Conservation (phyloP, 92 coral and sea anemone species). For the Palythoa caribaeorum region DNA sequence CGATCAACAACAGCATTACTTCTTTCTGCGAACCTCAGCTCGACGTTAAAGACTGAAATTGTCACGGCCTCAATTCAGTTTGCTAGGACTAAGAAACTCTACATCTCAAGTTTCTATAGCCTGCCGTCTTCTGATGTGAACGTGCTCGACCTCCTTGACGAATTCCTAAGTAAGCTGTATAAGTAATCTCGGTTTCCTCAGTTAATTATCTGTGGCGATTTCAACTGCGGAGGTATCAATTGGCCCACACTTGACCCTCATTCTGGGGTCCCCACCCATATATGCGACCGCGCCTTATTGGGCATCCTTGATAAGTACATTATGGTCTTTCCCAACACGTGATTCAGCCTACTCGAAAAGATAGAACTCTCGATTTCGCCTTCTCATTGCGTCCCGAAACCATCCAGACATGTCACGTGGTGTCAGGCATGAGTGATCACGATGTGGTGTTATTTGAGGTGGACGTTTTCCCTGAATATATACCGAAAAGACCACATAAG, state of each 20-base stretch:
- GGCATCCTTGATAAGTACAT: neutral
- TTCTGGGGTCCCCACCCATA: neutral
- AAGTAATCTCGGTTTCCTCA: neutral
- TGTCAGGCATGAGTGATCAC: neutral
- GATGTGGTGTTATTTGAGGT: neutral
- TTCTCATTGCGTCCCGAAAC: neutral
- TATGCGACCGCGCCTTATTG: neutral
- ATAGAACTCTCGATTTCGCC: neutral
- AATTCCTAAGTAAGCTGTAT: neutral
- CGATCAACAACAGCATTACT: neutral
- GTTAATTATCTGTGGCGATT: neutral
- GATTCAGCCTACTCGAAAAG: neutral
- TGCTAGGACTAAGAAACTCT: neutral
- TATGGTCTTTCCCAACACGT: slow-evolving; percentile 3
- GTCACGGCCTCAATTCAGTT: neutral
- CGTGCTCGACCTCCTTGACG: neutral
- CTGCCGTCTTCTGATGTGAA: neutral
- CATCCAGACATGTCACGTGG: neutral
- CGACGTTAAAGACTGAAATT: neutral
- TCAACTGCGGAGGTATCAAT: neutral
- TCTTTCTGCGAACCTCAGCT: neutral
- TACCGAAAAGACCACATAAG: neutral
- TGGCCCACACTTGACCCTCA: neutral
- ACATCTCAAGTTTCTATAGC: neutral
- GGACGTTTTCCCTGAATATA: neutral